Evolutionary conservation across 2,113 vertebrate species (phyloP).

Genomic region (Cyanoramphus novaezelandiae): DNA sequence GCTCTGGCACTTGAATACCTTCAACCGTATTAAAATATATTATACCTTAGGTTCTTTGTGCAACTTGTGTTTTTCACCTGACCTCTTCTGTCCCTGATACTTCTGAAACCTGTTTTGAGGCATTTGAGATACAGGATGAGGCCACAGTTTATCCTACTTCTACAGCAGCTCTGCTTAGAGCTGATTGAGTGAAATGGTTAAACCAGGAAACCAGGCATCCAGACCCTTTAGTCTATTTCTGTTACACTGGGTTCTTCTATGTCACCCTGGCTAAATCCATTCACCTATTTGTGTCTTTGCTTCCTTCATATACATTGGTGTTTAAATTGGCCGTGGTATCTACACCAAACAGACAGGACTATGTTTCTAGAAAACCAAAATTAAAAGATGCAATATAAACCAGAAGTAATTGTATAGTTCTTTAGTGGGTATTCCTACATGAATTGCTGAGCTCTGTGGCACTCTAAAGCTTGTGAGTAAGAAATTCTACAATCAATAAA

Average conservation of each 20-base stretch:
- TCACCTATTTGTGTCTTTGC: neutral
- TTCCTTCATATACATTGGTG: neutral
- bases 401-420: neutral
- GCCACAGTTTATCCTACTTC: neutral
- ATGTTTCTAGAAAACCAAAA: neutral
- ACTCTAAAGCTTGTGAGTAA: neutral
- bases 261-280: neutral
- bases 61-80: neutral
- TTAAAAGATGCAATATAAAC: neutral
- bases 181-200: neutral
- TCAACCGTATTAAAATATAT: neutral
- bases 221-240: neutral
- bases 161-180: neutral
- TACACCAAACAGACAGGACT: neutral
- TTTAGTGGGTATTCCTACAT: neutral
- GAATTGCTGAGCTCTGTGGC: neutral
- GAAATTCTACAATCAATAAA: slow-evolving; percentile 36
- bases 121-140: neutral
- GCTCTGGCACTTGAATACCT: neutral
- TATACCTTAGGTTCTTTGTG: neutral
- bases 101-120: neutral
- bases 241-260: neutral
- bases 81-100: neutral
- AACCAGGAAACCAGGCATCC: neutral
- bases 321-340: neutral